A percentile compares a stretch with the other conserved stretches of the same genome.
Conservation (phyloP, 1,140 invertebrate species). For the Phymorhynchus buccinoides region DNA sequence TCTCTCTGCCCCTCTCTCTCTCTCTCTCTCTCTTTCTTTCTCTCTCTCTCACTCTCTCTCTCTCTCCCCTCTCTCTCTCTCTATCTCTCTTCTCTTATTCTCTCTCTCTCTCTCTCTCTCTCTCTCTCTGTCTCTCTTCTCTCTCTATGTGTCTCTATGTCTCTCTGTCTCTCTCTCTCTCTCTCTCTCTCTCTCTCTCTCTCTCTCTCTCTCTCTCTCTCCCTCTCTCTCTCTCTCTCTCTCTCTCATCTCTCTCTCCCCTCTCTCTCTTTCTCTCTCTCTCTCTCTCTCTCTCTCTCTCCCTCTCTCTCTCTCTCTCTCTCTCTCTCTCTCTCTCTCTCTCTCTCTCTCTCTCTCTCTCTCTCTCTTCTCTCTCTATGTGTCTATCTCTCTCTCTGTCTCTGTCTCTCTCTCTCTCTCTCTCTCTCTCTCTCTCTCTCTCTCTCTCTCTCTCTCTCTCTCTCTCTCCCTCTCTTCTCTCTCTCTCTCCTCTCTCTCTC, state of each 20-base stretch:
- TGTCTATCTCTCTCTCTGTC: too few species aligned
- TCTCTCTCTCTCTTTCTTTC: neutral
- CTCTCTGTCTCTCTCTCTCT: too few species aligned
- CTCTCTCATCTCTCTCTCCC: too few species aligned
- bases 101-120: conserved; percentile 4
- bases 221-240: too few species aligned
- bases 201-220: too few species aligned
- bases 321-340: neutral
- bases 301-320: neutral
- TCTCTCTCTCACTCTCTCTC: neutral
- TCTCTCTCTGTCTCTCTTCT: neutral
- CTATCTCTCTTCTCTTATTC: too few species aligned
- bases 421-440: conserved; percentile 1
- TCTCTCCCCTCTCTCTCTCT: neutral
- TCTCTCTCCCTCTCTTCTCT: neutral
- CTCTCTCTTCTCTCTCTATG: too few species aligned
- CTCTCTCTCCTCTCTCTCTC: neutral
- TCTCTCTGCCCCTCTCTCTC: too few species aligned
- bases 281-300: neutral
- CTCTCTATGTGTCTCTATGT: too few species aligned
- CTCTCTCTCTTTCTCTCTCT: too few species aligned
- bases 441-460: neutral
- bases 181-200: too few species aligned
- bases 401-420: neutral
- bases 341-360: neutral